Evolutionary conservation across 1,140 invertebrate genomes (phyloP), one percentile per base, ranked within the genome.

Genomic region (Gryllus bimaculatus): DNA sequence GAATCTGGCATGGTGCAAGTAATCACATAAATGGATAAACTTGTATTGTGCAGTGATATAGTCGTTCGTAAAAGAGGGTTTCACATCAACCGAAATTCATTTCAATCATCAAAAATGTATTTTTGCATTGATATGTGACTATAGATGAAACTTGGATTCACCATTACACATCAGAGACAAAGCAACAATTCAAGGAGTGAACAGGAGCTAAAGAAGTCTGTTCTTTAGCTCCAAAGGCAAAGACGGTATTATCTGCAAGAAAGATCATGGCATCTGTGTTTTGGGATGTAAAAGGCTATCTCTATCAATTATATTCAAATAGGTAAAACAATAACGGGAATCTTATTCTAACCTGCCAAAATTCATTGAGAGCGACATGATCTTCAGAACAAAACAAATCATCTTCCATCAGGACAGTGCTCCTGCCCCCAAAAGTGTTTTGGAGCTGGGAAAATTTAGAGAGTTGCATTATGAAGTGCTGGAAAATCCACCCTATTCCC

Each of bases 401-500:
- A 12, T 75, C 20, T 75, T 75, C 7, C 3, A 75, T 75, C 12
- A 75, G 10, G 74, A 75, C 54, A 80, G 78, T 80, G 75, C 79
- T 48, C 26, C 76, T 10, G 3, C 74, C 49, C 80, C 78, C 74
- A 77, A 49, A 47, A 47, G 75, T 47, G 66, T 21, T 7, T 47
- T 79, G 48, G 74, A 79, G 76, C 39, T 80, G 47, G n/a, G 74
- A 13, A 48, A 77, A 79, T 79, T 85, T 6, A 48, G 78, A 10
- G 78, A 82, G 48, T 77, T 82, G 12, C 78, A 78, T 48, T 84
- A 82, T 81, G 81, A 84, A 81, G 78, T 83, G 48, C 49, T 85
- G 20, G 75, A 77, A 47, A 83, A 86, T 78, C 82, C 82, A 79
- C 82, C 82, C 15, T 86, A 85, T 80, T 82, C 78, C 76, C 84